Conservation (phyloP, 1,140 invertebrate species). For the Dolichoris vasculosae region DNA sequence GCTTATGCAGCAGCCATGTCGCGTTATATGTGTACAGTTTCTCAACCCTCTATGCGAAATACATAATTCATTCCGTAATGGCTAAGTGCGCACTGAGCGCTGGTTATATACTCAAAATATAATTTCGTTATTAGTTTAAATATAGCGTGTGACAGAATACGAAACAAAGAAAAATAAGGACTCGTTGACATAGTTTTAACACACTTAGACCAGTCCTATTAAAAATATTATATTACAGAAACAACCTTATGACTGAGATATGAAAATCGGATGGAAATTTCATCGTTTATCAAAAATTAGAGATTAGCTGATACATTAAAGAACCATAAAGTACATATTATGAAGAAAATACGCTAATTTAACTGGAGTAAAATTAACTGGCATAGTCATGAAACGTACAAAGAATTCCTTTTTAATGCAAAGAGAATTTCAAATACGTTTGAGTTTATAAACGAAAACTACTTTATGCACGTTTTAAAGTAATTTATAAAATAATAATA, state of each 20-base stretch:
- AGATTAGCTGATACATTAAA: too few species aligned
- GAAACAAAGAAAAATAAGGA: too few species aligned
- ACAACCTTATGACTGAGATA: too few species aligned
- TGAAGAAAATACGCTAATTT: too few species aligned
- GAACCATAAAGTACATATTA: too few species aligned
- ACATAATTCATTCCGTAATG: conserved; percentile 36
- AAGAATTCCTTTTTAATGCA: neutral
- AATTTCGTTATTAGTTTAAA: neutral
- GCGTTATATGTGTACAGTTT: neutral
- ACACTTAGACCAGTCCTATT: too few species aligned
- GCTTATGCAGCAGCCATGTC: neutral
- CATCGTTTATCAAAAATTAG: too few species aligned
- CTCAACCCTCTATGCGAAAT: conserved; percentile 7
- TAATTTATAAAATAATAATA: too few species aligned
- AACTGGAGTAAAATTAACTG: neutral
- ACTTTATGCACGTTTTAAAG: neutral
- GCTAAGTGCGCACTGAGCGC: neutral
- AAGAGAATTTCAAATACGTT: neutral
- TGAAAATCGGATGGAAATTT: too few species aligned
- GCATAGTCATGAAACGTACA: neutral
- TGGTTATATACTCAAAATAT: neutral
- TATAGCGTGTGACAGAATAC: too few species aligned
- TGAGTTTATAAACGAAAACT: neutral
- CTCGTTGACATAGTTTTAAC: too few species aligned
- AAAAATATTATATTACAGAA: too few species aligned